Base-by-base conservation (phyloP, 2,888 invertebrate species). In the Steromphala cineraria region DNA sequence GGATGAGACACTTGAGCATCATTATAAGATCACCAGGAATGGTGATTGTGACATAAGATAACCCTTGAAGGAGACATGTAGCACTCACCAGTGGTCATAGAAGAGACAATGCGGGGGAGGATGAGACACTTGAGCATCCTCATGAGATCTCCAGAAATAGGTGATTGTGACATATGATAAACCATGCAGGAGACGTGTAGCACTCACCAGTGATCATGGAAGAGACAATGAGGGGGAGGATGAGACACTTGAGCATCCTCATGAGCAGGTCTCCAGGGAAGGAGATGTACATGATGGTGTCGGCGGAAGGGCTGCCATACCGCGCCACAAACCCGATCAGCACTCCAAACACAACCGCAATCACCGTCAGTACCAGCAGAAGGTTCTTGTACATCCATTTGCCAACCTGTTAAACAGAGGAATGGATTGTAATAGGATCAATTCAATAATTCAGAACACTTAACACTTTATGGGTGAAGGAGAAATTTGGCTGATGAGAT, bases 231-330 rank as follows among this genome's bases (percentile, higher is more conserved):
- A 96, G 94, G 8, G 96, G 96, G 31, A 96, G 94, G 85, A 96
- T 95, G 88, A 96, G 94, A 95, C 96, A 95, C 92, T 96, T 96
- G 81, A 96, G 93, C 92, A 95, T 94, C 82, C 95, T 93, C 95
- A 96, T 95, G 80, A 96, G 94, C 10, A 96, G 94, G 87, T 96
- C 96, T 90, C 96, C 96, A 0, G 96, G 96, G 90, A 96, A 96
- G 71, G 95, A 94, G 82, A 96, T 94, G 67, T 96, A 93, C 93
- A 95, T 94, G 80, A 95, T 94, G 56, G 94, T 93, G 81, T 95
- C 94, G 0, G 92, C 89, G 15, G 94, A 93, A 40, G 94, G 94
- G 56, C 94, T 87, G 24, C 93, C 93, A 46, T 94, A 84, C 46
- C 95, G 94, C 7, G 95, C 93, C 17, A 94, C 85, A 87, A 95